Evolutionary conservation across 2,113 vertebrate species (phyloP).

Genomic region (Cebidichthys violaceus): DNA sequence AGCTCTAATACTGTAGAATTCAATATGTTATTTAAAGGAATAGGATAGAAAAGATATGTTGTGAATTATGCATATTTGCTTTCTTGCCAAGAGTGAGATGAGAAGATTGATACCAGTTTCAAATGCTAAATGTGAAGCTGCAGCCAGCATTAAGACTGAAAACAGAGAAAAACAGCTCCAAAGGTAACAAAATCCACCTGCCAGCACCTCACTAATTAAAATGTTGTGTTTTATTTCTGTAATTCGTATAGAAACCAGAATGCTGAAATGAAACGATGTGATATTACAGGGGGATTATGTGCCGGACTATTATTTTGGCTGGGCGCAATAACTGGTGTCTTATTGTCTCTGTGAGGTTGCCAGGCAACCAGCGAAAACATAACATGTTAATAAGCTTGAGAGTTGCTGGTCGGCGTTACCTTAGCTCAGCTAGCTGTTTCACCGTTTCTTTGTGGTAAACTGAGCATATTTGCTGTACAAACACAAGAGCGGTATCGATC

Average conservation of each 20-base stretch:
- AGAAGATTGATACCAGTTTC: not conserved
- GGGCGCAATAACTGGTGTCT: not conserved
- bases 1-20: not conserved
- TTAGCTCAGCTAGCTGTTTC: slow-evolving; percentile 2
- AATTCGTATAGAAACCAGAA: not conserved
- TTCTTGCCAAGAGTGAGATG: slow-evolving; percentile 1
- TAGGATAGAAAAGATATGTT: not conserved
- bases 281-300: not conserved
- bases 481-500: not conserved
- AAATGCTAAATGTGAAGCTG: not conserved
- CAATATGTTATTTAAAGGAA: not conserved
- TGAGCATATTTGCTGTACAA: not conserved
- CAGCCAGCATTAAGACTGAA: not conserved
- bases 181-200: not conserved
- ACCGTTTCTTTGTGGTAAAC: not conserved
- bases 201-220: not conserved
- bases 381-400: not conserved
- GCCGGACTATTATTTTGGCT: not conserved
- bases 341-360: not conserved
- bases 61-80: not conserved
- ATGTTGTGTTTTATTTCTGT: not conserved
- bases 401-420: not conserved
- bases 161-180: not conserved
- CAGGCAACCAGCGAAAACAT: not conserved
- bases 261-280: not conserved